Evolutionary conservation across 2,113 vertebrate genomes (phyloP), one percentile per base, ranked within the genome.

Genomic region (Nipponia nippon): DNA sequence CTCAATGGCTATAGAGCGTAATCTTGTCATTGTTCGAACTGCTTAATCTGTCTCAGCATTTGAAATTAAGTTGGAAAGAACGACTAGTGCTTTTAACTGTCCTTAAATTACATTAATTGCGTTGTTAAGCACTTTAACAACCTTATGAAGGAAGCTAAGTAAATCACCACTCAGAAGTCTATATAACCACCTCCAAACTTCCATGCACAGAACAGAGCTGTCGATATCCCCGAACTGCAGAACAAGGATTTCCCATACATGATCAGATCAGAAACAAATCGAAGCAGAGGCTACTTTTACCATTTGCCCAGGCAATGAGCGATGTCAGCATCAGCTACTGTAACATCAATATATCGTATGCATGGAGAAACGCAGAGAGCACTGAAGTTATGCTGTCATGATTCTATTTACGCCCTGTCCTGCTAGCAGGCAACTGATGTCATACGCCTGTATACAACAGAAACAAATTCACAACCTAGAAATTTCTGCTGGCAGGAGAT

Each of bases 71-170:
- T 94, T 96, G 93, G 94, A 93, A 97, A 95, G 73, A 97, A 94
- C 89, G 88, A 97, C 80, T 87, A 87, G 66, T 95, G 90, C 92
- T 92, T 94, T 95, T 96, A 96, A 95, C 91, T 91, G 87, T 83
- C 92, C 80, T 95, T 96, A 96, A 96, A 96, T 95, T 94, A 96
- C 91, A 93, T 89, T 95, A 97, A 97, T 94, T 93, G 96, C 47
- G 0, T 59, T 93, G 92, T 90, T 93, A 96, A 94, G 92, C 86
- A 93, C 93, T 97, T 97, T 92, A 95, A 97, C 93, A 82, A 67
- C 81, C 65, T 91, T 92, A 83, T 46, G 75, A 94, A 97, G 73
- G 87, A 85, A 95, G 56, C 91, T 82, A 72, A 91, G 89, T 93
- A 95, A 96, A 94, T 93, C 95, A 75, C 66, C 18, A 47, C 73